phyloP scores from a whole-genome alignment of 2,113 vertebrate species.

The Neopipo cinnamomea region DNA sequence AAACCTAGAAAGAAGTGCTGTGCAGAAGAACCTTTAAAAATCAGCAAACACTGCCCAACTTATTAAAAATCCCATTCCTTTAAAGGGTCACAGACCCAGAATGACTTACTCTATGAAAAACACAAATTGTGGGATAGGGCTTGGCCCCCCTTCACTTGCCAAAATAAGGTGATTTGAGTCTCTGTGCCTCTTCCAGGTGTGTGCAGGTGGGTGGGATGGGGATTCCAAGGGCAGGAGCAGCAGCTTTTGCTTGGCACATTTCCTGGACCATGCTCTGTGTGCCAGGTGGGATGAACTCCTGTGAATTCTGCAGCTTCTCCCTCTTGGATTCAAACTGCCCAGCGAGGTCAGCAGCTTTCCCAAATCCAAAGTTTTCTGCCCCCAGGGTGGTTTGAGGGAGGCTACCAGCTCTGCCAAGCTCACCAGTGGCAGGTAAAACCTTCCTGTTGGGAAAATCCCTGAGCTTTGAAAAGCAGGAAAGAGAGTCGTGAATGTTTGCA shows the following conservation, averaged over 20 bases:
- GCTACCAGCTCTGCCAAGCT: neutral
- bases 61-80: neutral
- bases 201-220: neutral
- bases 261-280: neutral
- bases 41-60: neutral
- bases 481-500: fast-evolving
- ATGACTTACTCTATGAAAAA: neutral
- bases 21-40: neutral
- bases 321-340: neutral
- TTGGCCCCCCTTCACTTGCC: neutral
- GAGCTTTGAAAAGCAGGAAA: fast-evolving
- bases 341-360: neutral
- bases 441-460: neutral
- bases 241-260: neutral
- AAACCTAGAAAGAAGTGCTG: neutral
- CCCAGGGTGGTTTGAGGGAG: fast-evolving
- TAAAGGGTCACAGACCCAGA: neutral
- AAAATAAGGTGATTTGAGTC: neutral
- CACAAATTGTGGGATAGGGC: fast-evolving
- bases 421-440: neutral
- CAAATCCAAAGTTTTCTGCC: neutral
- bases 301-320: neutral
- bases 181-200: neutral
- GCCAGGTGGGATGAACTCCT: neutral
- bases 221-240: neutral